phyloP scores from a whole-genome alignment of 2,797 vertebrate genomes.

The Zenarchopterus dispar region DNA sequence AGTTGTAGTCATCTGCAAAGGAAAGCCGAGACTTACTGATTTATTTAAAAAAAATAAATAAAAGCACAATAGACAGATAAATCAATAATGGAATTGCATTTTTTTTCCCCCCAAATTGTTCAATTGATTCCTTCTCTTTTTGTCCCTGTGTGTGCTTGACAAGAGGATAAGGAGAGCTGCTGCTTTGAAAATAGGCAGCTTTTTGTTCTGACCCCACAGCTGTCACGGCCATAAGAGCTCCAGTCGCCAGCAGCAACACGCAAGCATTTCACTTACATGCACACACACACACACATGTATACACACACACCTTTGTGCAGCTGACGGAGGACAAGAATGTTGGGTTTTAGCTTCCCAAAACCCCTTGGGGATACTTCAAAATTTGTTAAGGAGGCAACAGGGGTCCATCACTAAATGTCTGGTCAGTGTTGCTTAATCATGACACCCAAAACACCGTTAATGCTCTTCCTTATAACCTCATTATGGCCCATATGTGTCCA shows the following conservation, averaged over 20 bases:
- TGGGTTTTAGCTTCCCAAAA: conserved; percentile 49
- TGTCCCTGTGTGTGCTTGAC: conserved; percentile 7
- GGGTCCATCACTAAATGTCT: conserved; percentile 64
- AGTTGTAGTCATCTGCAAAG: not conserved
- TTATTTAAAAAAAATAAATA: not conserved
- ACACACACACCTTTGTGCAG: conserved; percentile 29
- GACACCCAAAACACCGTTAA: conserved; percentile 59
- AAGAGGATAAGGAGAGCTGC: conserved; percentile 27
- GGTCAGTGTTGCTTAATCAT: conserved; percentile 41
- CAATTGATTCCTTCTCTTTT: conserved; percentile 26
- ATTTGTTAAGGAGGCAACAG: conserved; percentile 38
- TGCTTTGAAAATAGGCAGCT: conserved; percentile 73
- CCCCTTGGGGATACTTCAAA: conserved; percentile 49
- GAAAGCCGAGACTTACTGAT: not conserved
- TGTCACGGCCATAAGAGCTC: conserved; percentile 73
- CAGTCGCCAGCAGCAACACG: conserved; percentile 68
- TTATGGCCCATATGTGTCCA: conserved; percentile 78
- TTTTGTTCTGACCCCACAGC: conserved; percentile 82
- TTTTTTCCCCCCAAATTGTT: conserved; percentile 23
- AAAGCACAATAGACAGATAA: not conserved
- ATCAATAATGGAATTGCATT: conserved; percentile 11
- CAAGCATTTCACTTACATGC: conserved; percentile 49
- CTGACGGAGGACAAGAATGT: conserved; percentile 47
- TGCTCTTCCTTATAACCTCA: conserved; percentile 79
- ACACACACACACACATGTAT: conserved; percentile 50